A percentile compares a stretch with the other conserved stretches of the same genome.
Evolutionary conservation across 2,113 vertebrate species (phyloP).

Genomic region (Mustela nigripes): DNA sequence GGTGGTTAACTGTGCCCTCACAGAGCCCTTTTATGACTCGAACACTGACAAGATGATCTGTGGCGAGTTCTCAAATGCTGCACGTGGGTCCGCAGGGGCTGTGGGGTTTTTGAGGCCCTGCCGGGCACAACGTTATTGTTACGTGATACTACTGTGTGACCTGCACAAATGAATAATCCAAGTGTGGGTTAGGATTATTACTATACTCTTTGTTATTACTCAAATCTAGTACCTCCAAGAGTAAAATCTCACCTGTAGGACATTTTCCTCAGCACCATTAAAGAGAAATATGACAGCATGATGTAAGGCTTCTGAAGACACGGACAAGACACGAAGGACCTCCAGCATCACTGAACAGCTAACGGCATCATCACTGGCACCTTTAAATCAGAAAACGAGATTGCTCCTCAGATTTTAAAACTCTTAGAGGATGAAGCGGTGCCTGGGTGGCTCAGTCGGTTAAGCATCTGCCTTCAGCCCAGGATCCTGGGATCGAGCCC

Average conservation of each 20-base stretch:
- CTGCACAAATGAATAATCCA: not conserved
- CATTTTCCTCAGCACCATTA: constrained; percentile 98
- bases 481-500: not conserved
- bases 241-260: constrained; percentile 93
- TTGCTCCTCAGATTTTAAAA: constrained; percentile 43
- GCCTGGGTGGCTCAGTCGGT: not conserved
- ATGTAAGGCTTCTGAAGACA: constrained; percentile 90
- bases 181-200: not conserved
- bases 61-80: not conserved
- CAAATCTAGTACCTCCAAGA: constrained; percentile 26
- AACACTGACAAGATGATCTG: not conserved
- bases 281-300: constrained; percentile 98
- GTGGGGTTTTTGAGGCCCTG: not conserved
- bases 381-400: constrained; percentile 86
- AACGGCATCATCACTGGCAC: constrained; percentile 98
- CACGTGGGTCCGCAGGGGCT: not conserved
- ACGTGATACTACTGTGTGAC: too few relatives aligned
- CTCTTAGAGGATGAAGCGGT: constrained; percentile 76
- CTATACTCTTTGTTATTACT: not conserved
- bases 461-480: not conserved
- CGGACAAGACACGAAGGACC: constrained; percentile 93
- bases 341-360: constrained; percentile 99
- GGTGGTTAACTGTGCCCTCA: not conserved
- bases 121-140: not conserved
- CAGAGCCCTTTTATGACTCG: not conserved